These are phyloP conservation scores for Talpa occidentalis DNA, from an alignment of 2,113 vertebrate genomes.

Conservation along the genomic window DNA sequence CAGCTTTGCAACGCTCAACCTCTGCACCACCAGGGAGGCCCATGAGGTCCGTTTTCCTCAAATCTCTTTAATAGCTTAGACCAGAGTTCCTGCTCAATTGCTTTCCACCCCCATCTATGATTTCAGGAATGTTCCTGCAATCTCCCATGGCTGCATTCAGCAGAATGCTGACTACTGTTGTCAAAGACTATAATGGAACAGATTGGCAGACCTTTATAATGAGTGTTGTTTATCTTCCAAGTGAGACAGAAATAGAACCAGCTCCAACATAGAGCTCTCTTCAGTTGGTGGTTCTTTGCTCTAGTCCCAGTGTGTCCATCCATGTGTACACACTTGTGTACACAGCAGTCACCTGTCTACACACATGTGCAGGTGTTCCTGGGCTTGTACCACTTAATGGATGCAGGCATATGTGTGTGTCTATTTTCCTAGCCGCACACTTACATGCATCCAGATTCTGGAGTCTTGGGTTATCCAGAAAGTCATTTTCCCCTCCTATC, in stretches of 20 bases:
- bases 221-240: background rate
- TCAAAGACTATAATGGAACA: background rate
- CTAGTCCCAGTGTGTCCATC: background rate
- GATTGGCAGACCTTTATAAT: background rate
- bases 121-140: background rate
- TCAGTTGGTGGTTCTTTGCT: background rate
- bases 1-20: too few species aligned
- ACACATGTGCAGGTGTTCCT: accelerated
- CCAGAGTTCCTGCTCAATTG: background rate
- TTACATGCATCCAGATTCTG: background rate
- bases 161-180: background rate
- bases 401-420: accelerated
- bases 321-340: background rate
- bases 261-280: background rate
- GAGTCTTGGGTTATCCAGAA: background rate
- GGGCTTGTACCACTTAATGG: accelerated
- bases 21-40: too few species aligned
- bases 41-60: background rate
- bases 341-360: background rate
- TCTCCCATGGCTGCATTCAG: too few species aligned
- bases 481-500: background rate
- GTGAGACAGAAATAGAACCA: background rate
- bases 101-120: background rate
- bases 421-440: background rate
- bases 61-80: background rate